Percentiles rank a stretch among this genome's conserved stretches.
Evolutionary conservation across 2,797 vertebrate genomes (phyloP).

Genomic region (Ctenochaetus hawaiiensis): DNA sequence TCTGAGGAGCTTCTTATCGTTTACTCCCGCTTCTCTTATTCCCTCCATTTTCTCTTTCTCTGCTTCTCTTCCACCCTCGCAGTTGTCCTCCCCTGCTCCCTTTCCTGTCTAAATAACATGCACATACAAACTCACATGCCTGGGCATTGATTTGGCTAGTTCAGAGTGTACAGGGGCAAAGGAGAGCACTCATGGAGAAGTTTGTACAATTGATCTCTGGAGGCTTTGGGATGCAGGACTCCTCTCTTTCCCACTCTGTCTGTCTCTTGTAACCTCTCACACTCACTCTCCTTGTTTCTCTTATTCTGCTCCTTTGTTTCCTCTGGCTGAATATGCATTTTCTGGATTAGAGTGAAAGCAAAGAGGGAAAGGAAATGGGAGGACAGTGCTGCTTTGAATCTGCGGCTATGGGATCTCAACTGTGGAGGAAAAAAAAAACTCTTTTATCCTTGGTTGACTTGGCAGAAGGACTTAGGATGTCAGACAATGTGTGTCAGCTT

Average conservation of each 20-base stretch:
- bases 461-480: constrained; percentile 62
- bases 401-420: constrained; percentile 55
- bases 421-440: constrained; percentile 52
- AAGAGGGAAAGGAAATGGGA: constrained; percentile 35
- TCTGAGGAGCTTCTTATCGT: constrained; percentile 79
- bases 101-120: constrained; percentile 56
- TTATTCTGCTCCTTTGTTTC: constrained; percentile 47
- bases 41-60: constrained; percentile 24
- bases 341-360: constrained; percentile 64
- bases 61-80: constrained; percentile 10
- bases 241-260: constrained; percentile 37
- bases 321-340: constrained; percentile 76
- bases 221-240: constrained; percentile 75
- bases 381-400: constrained; percentile 45
- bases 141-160: constrained; percentile 76
- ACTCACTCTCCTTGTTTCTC: constrained; percentile 24
- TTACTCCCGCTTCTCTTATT: constrained; percentile 52
- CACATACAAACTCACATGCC: constrained; percentile 45
- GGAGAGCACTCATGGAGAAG: constrained; percentile 80
- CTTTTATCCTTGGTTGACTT: constrained; percentile 72
- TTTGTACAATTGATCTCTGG: constrained; percentile 86
- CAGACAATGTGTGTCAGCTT: constrained; percentile 65
- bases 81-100: constrained; percentile 48
- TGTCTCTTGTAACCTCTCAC: constrained; percentile 32
- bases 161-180: constrained; percentile 70